These are phyloP conservation scores for Sinonovacula constricta DNA, from an alignment of 1,140 invertebrate species.

Conservation along the genomic window DNA sequence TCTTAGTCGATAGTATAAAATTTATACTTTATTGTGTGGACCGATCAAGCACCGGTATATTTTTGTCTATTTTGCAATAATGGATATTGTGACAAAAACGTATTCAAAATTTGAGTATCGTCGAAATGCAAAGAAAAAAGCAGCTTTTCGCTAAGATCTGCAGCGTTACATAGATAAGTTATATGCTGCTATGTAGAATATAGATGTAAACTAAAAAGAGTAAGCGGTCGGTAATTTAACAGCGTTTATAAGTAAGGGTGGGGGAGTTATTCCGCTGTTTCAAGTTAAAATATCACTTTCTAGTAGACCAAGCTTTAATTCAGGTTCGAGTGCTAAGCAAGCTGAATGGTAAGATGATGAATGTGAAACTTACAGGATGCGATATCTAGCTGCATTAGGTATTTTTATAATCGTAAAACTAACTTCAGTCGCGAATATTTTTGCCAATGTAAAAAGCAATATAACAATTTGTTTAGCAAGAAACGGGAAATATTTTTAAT, in stretches of 20 bases:
- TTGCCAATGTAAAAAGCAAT: too few species aligned
- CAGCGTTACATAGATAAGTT: not conserved
- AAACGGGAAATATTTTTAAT: not conserved
- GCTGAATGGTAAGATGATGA: constrained; percentile 3
- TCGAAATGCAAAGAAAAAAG: not conserved
- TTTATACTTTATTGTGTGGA: not conserved
- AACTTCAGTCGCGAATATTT: not conserved
- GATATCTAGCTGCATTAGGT: not conserved
- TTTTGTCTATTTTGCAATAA: too few species aligned
- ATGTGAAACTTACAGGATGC: not conserved
- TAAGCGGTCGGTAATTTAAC: not conserved
- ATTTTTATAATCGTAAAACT: not conserved
- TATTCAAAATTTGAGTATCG: not conserved
- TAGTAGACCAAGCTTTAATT: not conserved
- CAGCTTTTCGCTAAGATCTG: not conserved
- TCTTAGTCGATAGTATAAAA: too few species aligned
- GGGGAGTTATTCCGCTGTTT: too few species aligned
- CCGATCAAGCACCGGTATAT: not conserved
- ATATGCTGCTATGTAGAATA: not conserved
- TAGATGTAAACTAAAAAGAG: not conserved
- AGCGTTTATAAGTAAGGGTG: not conserved
- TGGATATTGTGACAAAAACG: not conserved
- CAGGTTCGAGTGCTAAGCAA: not conserved
- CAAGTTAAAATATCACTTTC: too few species aligned
- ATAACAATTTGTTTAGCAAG: not conserved